Percentiles rank a stretch among this genome's conserved stretches.
phyloP scores from a whole-genome alignment of 2,113 vertebrate genomes.

The Calidris pygmaea region DNA sequence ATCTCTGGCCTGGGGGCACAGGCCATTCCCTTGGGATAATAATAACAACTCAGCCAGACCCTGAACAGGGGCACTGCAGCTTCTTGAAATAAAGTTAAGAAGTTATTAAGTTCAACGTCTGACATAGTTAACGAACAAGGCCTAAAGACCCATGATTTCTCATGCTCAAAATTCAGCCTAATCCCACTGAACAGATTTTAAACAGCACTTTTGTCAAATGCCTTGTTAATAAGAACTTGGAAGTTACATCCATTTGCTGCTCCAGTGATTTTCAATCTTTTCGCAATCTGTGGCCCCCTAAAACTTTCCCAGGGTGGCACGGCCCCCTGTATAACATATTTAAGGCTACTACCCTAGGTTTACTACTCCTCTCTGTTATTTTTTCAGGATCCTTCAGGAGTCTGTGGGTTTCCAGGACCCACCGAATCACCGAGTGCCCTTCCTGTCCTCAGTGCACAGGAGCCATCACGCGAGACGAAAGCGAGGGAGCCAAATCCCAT shows the following conservation, averaged over 20 bases:
- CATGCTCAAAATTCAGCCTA: background rate
- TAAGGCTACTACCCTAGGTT: background rate
- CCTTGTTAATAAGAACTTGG: background rate
- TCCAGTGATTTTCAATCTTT: background rate
- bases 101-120: background rate
- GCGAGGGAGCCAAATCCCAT: background rate
- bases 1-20: rapidly evolving
- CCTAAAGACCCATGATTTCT: background rate
- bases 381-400: background rate
- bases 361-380: background rate
- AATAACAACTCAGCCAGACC: background rate
- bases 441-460: background rate
- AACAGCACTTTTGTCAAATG: background rate
- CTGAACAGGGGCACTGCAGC: background rate
- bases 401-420: background rate
- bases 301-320: background rate
- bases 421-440: background rate
- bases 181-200: background rate
- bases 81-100: background rate
- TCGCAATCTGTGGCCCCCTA: background rate
- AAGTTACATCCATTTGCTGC: background rate
- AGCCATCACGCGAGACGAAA: background rate
- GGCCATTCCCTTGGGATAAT: background rate
- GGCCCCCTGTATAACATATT: rapidly evolving
- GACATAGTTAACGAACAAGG: rapidly evolving